Evolutionary conservation across 2,888 invertebrate genomes (phyloP).

Genomic region (Crematogaster levior): DNA sequence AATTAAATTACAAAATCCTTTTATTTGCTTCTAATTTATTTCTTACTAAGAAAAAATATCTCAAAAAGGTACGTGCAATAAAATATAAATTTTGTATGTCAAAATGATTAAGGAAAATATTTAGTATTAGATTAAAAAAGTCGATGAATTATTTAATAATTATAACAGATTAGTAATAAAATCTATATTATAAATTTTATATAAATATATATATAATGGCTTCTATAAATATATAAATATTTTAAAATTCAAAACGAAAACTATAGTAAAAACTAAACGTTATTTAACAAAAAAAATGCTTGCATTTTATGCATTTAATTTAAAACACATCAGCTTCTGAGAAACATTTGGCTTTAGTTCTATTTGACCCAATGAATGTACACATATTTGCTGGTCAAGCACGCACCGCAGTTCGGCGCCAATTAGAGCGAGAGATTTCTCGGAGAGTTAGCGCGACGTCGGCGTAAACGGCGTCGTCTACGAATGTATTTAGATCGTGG

Average conservation of each 20-base stretch:
- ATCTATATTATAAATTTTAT: not conserved
- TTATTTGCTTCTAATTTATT: not conserved
- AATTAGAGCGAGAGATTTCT: conserved; percentile 80
- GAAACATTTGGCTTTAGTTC: not conserved
- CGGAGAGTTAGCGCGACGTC: conserved; percentile 75
- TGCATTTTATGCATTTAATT: not conserved
- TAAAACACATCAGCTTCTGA: not conserved
- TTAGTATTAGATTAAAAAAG: not conserved
- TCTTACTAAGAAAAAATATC: not conserved
- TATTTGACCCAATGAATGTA: not conserved
- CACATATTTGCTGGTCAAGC: not conserved
- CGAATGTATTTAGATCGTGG: conserved; percentile 81
- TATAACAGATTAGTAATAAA: not conserved
- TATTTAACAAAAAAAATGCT: too few species aligned
- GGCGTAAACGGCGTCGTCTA: conserved; percentile 78
- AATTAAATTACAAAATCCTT: not conserved
- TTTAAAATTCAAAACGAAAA: not conserved
- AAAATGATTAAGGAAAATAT: not conserved
- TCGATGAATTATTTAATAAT: not conserved
- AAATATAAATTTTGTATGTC: not conserved
- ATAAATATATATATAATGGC: not conserved
- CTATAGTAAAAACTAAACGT: not conserved
- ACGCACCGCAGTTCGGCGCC: conserved; percentile 47
- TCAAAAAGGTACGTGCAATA: not conserved
- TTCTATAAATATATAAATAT: not conserved